Conservation (phyloP, 2,888 invertebrate genomes). For the Melieria picta region DNA sequence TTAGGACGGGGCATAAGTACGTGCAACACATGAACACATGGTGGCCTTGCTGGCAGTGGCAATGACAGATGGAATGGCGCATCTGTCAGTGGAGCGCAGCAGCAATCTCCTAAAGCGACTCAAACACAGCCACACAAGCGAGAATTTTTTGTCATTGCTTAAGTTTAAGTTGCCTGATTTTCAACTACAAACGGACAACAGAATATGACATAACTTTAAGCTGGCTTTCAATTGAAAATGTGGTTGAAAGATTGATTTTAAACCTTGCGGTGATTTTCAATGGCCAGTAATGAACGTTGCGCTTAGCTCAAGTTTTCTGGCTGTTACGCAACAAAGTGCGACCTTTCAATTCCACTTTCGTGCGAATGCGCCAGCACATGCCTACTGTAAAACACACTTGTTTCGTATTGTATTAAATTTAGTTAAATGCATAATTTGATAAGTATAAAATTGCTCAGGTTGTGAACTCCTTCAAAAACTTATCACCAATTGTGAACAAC, state of each 20-base stretch:
- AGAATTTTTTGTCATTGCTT: no score
- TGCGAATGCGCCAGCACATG: neutral
- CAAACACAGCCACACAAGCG: no score
- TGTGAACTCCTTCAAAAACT: conserved; percentile 54
- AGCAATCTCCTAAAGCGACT: no score
- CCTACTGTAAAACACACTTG: neutral
- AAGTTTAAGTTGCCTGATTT: no score
- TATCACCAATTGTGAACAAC: neutral
- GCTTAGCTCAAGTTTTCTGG: neutral
- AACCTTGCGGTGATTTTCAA: no score
- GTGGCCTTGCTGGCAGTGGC: conserved; percentile 27
- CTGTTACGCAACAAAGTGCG: no score
- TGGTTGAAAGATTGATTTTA: no score
- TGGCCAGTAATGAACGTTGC: neutral
- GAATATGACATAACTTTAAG: no score
- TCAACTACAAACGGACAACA: no score
- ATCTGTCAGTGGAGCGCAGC: no score
- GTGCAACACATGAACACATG: conserved; percentile 12
- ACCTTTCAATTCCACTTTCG: no score
- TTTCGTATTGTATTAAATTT: conserved; percentile 8
- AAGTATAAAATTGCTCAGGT: conserved; percentile 59
- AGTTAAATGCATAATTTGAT: conserved; percentile 16
- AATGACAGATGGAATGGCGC: conserved; percentile 11
- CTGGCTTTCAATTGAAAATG: no score
- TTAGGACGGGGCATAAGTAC: conserved; percentile 16